Evolutionary conservation across 1,140 invertebrate species (phyloP).

Genomic region (Zaprionus taronus): DNA sequence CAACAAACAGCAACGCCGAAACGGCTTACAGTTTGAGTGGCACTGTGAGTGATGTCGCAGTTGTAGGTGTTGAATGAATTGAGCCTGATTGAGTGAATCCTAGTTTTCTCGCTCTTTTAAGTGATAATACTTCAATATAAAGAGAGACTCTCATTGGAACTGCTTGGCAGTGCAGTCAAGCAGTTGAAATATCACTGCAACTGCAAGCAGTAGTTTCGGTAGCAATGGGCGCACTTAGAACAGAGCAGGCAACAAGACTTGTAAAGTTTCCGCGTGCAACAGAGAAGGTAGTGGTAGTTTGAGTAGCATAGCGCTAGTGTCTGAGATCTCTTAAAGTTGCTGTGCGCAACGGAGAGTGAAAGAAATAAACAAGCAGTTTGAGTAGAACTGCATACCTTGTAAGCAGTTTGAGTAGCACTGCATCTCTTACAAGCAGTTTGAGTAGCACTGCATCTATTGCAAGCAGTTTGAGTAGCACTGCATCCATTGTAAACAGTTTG

Average conservation of each 20-base stretch:
- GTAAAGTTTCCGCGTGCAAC: no score
- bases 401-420: neutral
- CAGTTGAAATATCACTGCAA: neutral
- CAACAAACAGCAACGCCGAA: neutral
- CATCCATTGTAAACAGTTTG: neutral
- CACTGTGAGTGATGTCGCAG: neutral
- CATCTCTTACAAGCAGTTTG: neutral
- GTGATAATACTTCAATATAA: neutral
- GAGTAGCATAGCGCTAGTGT: no score
- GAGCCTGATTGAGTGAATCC: neutral
- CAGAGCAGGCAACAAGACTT: no score
- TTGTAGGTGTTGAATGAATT: neutral
- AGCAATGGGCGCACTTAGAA: no score
- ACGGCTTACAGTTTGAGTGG: constrained; percentile 2
- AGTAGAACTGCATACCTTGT: neutral
- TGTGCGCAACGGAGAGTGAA: no score
- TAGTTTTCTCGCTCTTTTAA: neutral
- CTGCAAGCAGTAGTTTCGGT: neutral
- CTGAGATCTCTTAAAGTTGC: no score
- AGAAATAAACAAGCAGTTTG: neutral
- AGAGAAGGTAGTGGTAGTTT: no score
- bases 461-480: neutral
- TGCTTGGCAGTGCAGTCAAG: neutral
- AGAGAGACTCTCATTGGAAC: no score
- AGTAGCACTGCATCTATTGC: neutral